Evolutionary conservation across 2,888 invertebrate genomes (phyloP).

Genomic region (Gandaritis pyraliata): DNA sequence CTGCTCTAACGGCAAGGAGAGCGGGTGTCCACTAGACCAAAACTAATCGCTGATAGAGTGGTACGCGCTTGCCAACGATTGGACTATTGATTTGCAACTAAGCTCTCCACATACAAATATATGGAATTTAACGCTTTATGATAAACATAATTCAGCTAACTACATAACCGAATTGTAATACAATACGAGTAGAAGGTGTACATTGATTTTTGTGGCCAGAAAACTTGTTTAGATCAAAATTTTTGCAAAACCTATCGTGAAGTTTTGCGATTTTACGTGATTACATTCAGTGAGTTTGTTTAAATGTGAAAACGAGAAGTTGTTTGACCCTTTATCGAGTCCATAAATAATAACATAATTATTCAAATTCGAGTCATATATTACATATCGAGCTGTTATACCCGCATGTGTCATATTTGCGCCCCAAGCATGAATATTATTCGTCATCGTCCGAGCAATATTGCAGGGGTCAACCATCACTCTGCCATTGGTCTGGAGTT

Average conservation of each 20-base stretch:
- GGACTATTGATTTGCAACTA: constrained; percentile 73
- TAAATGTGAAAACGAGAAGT: too few relatives aligned
- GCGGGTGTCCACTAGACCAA: constrained; percentile 76
- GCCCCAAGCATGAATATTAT: constrained; percentile 37
- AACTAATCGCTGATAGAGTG: constrained; percentile 82
- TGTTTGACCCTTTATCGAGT: too few relatives aligned
- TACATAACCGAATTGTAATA: background rate
- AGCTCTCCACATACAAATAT: constrained; percentile 49
- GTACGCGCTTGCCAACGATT: constrained; percentile 75
- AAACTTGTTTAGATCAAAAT: too few relatives aligned
- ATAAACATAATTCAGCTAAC: constrained; percentile 2
- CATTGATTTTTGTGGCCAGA: too few relatives aligned
- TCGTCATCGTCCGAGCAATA: constrained; percentile 42
- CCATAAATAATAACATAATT: too few relatives aligned
- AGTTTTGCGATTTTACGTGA: too few relatives aligned
- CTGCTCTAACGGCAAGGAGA: constrained; percentile 62
- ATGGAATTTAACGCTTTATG: constrained; percentile 24
- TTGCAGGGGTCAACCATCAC: constrained; percentile 44
- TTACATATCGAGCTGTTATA: background rate
- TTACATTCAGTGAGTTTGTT: too few relatives aligned
- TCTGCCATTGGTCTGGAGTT: constrained; percentile 51
- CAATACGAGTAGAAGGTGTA: background rate
- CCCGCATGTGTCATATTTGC: background rate
- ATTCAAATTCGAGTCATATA: background rate
- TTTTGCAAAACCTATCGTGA: too few relatives aligned